phyloP scores from a whole-genome alignment of 1,140 invertebrate genomes.

The Drosophila murphyi region DNA sequence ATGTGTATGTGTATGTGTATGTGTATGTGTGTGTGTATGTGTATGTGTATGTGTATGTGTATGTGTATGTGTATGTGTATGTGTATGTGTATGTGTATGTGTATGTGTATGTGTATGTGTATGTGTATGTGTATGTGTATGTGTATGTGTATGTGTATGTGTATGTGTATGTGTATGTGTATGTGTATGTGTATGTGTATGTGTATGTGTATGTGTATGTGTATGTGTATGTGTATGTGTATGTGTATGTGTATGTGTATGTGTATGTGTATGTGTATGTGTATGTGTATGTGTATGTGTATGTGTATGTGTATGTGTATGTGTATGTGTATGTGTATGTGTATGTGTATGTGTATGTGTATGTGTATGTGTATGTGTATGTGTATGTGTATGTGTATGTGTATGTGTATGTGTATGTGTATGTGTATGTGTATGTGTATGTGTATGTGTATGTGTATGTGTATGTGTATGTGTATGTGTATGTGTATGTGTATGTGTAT shows the following conservation, averaged over 20 bases:
- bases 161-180: slow-evolving; percentile 18
- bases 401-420: neutral
- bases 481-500: slow-evolving; percentile 9
- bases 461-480: neutral
- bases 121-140: slow-evolving; percentile 8
- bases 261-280: slow-evolving; percentile 23
- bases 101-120: slow-evolving; percentile 18
- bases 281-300: slow-evolving; percentile 19
- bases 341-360: slow-evolving; percentile 18
- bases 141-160: slow-evolving; percentile 25
- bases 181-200: slow-evolving; percentile 8
- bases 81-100: slow-evolving; percentile 25
- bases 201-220: slow-evolving; percentile 24
- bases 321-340: slow-evolving; percentile 25
- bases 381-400: slow-evolving; percentile 1
- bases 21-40: slow-evolving; percentile 25
- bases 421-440: slow-evolving; percentile 5
- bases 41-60: slow-evolving; percentile 18
- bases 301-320: slow-evolving; percentile 8
- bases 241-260: slow-evolving; percentile 8
- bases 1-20: slow-evolving; percentile 8
- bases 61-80: slow-evolving; percentile 8
- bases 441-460: neutral
- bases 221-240: slow-evolving; percentile 19
- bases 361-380: slow-evolving; percentile 2